Base-by-base conservation (phyloP, 2,113 vertebrate species). In the Monopterus albus region DNA sequence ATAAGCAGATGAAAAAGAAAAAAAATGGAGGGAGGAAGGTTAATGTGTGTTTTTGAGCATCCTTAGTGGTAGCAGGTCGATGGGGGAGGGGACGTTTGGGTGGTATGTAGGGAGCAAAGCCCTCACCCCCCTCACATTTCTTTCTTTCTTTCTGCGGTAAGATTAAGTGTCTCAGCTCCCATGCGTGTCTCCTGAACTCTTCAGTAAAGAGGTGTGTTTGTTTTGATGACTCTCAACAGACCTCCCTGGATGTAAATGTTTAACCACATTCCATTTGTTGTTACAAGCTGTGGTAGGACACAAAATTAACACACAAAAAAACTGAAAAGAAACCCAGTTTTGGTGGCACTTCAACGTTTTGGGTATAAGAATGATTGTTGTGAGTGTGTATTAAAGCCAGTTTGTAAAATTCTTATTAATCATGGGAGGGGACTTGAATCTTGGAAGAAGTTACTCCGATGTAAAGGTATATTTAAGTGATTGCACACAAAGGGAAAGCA, bases 61-160 rank as follows among this genome's bases (percentile, higher is more conserved):
- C 94, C 91, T 93, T 88, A 65, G 90, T 92, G 90, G 93, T 89
- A 86, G 92, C 92, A 93, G 93, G 92, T 93, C 85, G 75, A 79
- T 57, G 90, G 92, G 83, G 88, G 87, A 83, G 78, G 90, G 92
- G 86, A 90, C 64, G 79, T 76, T 88, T 70, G 80, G 86, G 88
- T 93, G 95, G 95, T 96, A 96, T 96, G 95, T 89, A 87, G 93
- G 90, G 93, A 93, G 93, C 93, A 91, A 91, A 91, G 92, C 92
- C 91, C 90, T 79, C 79, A 75, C 78, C 66, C 62, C 38, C 28
- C 67, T 52, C 57, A 12, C 49, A 31, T 46, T 36, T 40, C 49
- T 3, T 35, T 53, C 51, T 46, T 28, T 59, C 76, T 67, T 71
- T 49, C 36, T 74, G 66, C 69, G 69, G 81, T 51, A 73, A 83